Evolutionary conservation across 2,797 vertebrate species (phyloP), one percentile per base, ranked within the genome.

Genomic region (Acanthurus lineatus): DNA sequence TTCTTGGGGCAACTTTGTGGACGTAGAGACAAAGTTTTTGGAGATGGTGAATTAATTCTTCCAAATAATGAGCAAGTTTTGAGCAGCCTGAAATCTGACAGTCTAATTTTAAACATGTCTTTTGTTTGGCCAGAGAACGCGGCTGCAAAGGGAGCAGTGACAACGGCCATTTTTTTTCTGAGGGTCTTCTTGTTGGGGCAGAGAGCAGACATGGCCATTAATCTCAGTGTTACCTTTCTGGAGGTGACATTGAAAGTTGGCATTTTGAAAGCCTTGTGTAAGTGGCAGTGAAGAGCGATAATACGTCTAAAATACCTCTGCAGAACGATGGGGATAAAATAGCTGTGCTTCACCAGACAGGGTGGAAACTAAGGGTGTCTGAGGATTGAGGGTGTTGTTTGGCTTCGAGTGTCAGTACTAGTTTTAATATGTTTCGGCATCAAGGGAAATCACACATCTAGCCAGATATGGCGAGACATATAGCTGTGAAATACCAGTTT

Each of bases 371-470:
- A 17, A 73, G 22, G 63, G 28, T 56, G 73, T 57, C 51, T 73
- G 70, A 60, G 68, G 47, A 81, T 47, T 35, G 63, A 48, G 40
- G 64, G 35, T 19, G 47, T 53, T 69, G 73, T 83, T 83, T 70
- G 80, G 76, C 68, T 89, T 69, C 14, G 65, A 66, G 63, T 70
- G 77, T 71, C 76, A 70, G n/a, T 64, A 72, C 67, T 72, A n/a
- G 44, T 78, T 91, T 83, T 82, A 87, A 89, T 87, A 80, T 71
- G 67, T 76, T 77, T 25, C 14, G 3, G 49, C 53, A 48, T 83
- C 74, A 16, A 42, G 81, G 82, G 59, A 91, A 92, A 91, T 89
- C 70, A 66, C 60, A 69, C 62, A 61, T 74, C 51, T 22, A 47
- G 42, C 58, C 65, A 53, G 53, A 71, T 54, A 67, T 12, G 63